These are phyloP conservation scores for Amorpha juglandis DNA, from an alignment of 2,888 invertebrate species.

Conservation along the genomic window DNA sequence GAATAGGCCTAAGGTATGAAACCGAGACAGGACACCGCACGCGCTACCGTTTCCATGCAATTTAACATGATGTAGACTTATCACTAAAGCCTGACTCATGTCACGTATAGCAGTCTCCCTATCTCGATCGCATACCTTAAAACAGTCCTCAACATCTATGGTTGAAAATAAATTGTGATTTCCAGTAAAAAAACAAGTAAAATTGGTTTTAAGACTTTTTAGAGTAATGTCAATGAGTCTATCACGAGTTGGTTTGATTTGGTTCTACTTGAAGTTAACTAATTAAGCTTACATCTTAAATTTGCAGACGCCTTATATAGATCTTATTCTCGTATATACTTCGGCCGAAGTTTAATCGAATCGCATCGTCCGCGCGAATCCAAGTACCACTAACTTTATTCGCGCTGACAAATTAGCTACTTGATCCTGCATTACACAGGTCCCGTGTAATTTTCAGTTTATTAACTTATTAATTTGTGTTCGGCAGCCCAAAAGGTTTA, in stretches of 20 bases:
- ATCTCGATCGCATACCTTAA: no score
- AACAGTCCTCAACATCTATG: no score
- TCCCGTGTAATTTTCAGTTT: slow-evolving; percentile 52
- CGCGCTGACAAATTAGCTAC: slow-evolving; percentile 78
- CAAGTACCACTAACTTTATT: slow-evolving; percentile 60
- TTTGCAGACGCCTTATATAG: slow-evolving; percentile 70
- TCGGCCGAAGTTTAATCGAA: slow-evolving; percentile 80
- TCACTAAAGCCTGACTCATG: no score
- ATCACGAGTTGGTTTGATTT: slow-evolving; percentile 6
- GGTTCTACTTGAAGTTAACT: slow-evolving; percentile 64
- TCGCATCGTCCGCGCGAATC: slow-evolving; percentile 65
- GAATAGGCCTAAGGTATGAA: no score
- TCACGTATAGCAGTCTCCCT: no score
- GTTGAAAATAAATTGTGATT: no score
- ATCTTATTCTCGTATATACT: slow-evolving; percentile 70
- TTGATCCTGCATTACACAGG: slow-evolving; percentile 67
- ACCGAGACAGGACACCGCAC: no score
- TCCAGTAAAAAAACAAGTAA: background rate
- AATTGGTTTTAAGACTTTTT: background rate
- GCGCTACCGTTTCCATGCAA: no score
- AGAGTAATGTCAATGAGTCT: background rate
- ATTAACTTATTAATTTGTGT: background rate
- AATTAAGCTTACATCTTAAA: slow-evolving; percentile 76
- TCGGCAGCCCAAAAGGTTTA: slow-evolving; percentile 4
- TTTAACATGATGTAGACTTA: no score